Evolutionary conservation across 2,888 invertebrate species (phyloP).

Genomic region (Patella ulyssiponensis): DNA sequence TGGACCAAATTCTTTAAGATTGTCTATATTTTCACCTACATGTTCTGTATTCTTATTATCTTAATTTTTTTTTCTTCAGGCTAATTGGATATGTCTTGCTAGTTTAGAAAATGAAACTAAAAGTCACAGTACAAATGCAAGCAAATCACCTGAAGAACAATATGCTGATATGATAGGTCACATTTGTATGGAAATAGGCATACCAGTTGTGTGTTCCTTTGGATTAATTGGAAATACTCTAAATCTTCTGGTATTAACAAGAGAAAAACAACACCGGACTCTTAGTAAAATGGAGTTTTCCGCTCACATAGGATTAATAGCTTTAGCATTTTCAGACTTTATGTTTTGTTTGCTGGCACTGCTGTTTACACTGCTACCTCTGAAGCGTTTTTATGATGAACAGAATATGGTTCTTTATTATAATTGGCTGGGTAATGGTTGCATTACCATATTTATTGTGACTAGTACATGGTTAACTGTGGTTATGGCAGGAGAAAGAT

Average conservation of each 20-base stretch:
- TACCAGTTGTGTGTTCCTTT: constrained; percentile 62
- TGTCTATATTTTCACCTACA: too few species aligned
- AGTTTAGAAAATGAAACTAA: too few species aligned
- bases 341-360: constrained; percentile 67
- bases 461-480: constrained; percentile 69
- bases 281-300: constrained; percentile 68
- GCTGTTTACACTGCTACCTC: constrained; percentile 56
- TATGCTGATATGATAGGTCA: constrained; percentile 45
- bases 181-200: constrained; percentile 56
- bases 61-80: constrained; percentile 34
- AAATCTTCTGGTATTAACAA: constrained; percentile 63
- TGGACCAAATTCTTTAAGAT: too few species aligned
- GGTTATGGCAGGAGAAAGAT: constrained; percentile 69
- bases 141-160: constrained; percentile 32
- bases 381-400: constrained; percentile 39
- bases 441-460: constrained; percentile 68
- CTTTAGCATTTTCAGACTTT: constrained; percentile 67
- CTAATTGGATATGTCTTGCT: constrained; percentile 20
- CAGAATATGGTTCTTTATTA: constrained; percentile 54
- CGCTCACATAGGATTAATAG: constrained; percentile 67
- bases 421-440: constrained; percentile 53
- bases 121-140: not conserved
- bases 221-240: constrained; percentile 66
- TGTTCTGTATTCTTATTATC: not conserved
- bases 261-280: constrained; percentile 60